These are phyloP conservation scores for Aethes cnicana DNA, from an alignment of 2,888 invertebrate genomes.

Conservation along the genomic window DNA sequence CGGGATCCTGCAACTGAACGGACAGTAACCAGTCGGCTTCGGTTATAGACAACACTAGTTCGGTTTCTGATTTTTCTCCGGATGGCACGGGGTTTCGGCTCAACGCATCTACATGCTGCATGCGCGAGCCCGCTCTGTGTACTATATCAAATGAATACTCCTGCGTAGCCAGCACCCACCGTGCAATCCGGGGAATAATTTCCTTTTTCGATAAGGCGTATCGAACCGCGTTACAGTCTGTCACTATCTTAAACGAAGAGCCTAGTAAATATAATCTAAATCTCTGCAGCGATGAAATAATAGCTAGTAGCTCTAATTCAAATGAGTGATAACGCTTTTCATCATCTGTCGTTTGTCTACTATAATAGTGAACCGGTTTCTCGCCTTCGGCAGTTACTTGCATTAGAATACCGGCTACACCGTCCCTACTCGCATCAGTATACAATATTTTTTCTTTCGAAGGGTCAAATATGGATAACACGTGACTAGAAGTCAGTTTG, in stretches of 20 bases:
- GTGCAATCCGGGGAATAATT: constrained; percentile 4
- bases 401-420: neutral
- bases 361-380: neutral
- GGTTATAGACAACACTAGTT: constrained; percentile 1
- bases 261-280: neutral
- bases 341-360: neutral
- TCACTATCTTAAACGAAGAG: neutral
- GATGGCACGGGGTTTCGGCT: constrained; percentile 9
- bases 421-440: constrained; percentile 3
- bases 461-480: constrained; percentile 1
- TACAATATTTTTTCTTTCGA: neutral
- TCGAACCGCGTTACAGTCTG: constrained; percentile 1
- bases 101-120: constrained; percentile 10
- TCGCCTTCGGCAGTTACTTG: neutral
- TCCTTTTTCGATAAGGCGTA: constrained; percentile 8
- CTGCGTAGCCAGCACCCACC: constrained; percentile 3
- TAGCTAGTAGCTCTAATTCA: neutral
- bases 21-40: constrained; percentile 13
- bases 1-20: constrained; percentile 37
- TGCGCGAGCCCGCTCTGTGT: constrained; percentile 1
- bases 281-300: neutral
- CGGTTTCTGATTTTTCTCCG: constrained; percentile 1
- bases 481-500: neutral
- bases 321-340: constrained; percentile 3
- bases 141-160: neutral